Evolutionary conservation across 2,888 invertebrate species (phyloP).

Genomic region (Drosophila suboccidentalis): DNA sequence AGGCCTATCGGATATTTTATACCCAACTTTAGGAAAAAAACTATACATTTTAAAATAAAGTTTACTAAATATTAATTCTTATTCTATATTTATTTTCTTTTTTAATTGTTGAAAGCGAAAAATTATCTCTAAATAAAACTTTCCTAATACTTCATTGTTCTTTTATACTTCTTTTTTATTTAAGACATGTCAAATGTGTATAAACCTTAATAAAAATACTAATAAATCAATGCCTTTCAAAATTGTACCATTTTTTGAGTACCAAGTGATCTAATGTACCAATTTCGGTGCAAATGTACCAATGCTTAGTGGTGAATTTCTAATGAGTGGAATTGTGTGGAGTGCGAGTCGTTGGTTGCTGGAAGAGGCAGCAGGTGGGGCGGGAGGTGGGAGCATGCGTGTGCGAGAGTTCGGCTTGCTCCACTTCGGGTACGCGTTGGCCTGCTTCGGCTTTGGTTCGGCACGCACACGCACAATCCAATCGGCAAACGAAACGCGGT

Average conservation of each 20-base stretch:
- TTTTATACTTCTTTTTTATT: too few relatives aligned
- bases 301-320: slow-evolving; percentile 22
- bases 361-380: not conserved
- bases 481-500: slow-evolving; percentile 42
- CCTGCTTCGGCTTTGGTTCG: slow-evolving; percentile 31
- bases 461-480: slow-evolving; percentile 66
- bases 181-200: too few relatives aligned
- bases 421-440: slow-evolving; percentile 11
- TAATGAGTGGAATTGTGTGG: not conserved
- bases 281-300: not conserved
- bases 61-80: too few relatives aligned
- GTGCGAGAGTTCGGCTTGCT: slow-evolving; percentile 52
- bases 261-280: not conserved
- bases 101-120: too few relatives aligned
- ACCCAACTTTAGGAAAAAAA: too few relatives aligned
- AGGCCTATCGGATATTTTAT: not conserved
- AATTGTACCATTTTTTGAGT: too few relatives aligned
- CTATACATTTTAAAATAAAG: too few relatives aligned
- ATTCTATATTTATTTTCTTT: too few relatives aligned
- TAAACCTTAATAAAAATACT: too few relatives aligned
- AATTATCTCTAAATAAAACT: too few relatives aligned
- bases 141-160: too few relatives aligned
- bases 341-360: not conserved
- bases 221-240: too few relatives aligned
- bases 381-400: slow-evolving; percentile 47